Evolutionary conservation across 2,888 invertebrate genomes (phyloP).

Genomic region (Stenolophus ochropezus): DNA sequence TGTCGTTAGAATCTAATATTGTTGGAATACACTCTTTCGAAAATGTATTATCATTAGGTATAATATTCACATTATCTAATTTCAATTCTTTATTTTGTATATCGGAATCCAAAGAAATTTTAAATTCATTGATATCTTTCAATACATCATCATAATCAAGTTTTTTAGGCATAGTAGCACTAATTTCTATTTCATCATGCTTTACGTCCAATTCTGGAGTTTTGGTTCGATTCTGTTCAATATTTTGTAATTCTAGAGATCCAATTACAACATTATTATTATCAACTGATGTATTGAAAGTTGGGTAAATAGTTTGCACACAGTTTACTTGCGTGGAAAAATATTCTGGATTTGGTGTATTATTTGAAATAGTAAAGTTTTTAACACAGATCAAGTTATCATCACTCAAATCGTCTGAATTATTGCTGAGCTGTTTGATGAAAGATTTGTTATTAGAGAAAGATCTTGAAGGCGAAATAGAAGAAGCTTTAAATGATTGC

Average conservation of each 20-base stretch:
- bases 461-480: constrained; percentile 60
- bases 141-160: constrained; percentile 18
- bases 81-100: not conserved
- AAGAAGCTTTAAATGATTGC: constrained; percentile 62
- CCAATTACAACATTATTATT: constrained; percentile 25
- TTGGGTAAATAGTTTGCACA: constrained; percentile 47
- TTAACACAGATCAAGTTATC: constrained; percentile 47
- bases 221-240: not conserved
- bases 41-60: constrained; percentile 4
- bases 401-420: constrained; percentile 55
- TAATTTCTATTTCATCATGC: not conserved
- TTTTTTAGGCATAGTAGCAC: not conserved
- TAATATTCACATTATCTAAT: not conserved
- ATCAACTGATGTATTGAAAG: constrained; percentile 29
- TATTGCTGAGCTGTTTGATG: constrained; percentile 50
- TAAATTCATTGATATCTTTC: constrained; percentile 26
- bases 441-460: constrained; percentile 41
- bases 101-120: constrained; percentile 26
- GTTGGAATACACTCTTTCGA: not conserved
- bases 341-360: constrained; percentile 10
- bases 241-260: constrained; percentile 26
- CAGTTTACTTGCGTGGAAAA: constrained; percentile 54
- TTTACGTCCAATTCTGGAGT: not conserved
- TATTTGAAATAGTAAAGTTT: constrained; percentile 34
- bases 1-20: not conserved